phyloP scores from a whole-genome alignment of 1,140 invertebrate species.

The Melitaea cinxia region DNA sequence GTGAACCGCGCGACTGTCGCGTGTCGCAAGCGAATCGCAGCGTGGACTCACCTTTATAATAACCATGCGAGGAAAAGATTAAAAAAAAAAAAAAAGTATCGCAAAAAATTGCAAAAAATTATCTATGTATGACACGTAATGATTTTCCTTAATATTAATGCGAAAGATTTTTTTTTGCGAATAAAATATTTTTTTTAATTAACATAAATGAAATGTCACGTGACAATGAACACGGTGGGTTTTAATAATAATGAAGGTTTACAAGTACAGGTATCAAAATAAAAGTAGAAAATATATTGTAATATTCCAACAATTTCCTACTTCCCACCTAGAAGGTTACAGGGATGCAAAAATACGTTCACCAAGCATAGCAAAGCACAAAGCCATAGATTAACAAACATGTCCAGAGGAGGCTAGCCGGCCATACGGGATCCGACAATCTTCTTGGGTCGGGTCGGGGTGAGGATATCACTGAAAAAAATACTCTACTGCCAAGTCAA shows the following conservation, averaged over 20 bases:
- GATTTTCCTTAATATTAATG: not conserved
- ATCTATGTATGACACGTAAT: not conserved
- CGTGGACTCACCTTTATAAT: conserved; percentile 28
- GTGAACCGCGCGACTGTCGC: conserved; percentile 19
- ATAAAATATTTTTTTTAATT: no score
- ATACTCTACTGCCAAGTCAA: conserved; percentile 81
- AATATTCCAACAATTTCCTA: not conserved
- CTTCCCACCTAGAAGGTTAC: conserved; percentile 38
- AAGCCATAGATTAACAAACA: conserved; percentile 65
- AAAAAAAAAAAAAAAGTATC: not conserved
- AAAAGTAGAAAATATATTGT: not conserved
- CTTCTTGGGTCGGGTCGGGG: conserved; percentile 72
- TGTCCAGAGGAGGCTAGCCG: conserved; percentile 77
- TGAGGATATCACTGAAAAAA: conserved; percentile 81
- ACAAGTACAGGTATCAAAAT: not conserved
- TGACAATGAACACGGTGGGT: not conserved
- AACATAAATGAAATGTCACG: not conserved
- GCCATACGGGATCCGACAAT: conserved; percentile 66
- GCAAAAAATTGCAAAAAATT: not conserved
- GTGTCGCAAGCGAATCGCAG: conserved; percentile 21
- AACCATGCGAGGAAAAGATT: conserved; percentile 3
- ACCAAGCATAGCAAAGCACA: conserved; percentile 69
- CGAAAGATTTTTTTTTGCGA: no score
- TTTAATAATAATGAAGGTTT: not conserved
- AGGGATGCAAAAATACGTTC: conserved; percentile 34